Evolutionary conservation across 2,888 invertebrate species (phyloP).

Genomic region (Nebria salina): DNA sequence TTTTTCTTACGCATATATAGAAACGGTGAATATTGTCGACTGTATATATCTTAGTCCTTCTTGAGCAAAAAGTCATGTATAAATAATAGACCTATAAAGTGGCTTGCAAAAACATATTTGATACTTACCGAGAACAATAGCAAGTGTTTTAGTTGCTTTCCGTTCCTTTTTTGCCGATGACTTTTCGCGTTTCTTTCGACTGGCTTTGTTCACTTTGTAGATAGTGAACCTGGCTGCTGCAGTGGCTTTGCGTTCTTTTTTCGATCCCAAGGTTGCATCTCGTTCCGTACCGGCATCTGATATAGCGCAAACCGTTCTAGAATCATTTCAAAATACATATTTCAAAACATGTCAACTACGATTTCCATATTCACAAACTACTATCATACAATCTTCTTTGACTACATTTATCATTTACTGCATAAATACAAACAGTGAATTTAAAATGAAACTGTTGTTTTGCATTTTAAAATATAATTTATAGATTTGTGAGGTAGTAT

Average conservation of each 20-base stretch:
- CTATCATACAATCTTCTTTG: not conserved
- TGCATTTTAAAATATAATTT: too few species aligned
- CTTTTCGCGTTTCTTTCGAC: constrained; percentile 93
- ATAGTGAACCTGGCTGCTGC: constrained; percentile 85
- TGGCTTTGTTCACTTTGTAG: constrained; percentile 93
- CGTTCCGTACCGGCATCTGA: constrained; percentile 55
- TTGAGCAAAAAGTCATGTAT: too few species aligned
- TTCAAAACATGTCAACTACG: too few species aligned
- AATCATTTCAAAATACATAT: constrained; percentile 50
- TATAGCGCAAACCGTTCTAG: constrained; percentile 71
- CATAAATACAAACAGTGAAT: too few species aligned
- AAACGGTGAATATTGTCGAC: too few species aligned
- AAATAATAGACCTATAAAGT: too few species aligned
- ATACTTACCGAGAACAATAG: constrained; percentile 93
- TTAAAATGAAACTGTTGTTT: too few species aligned
- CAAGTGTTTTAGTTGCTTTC: constrained; percentile 98
- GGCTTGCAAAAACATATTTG: too few species aligned
- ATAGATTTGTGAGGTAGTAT: too few species aligned
- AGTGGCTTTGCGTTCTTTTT: constrained; percentile 79
- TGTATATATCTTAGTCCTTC: too few species aligned
- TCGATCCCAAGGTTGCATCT: constrained; percentile 66
- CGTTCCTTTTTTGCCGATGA: constrained; percentile 94
- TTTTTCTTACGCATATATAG: too few species aligned
- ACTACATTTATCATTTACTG: not conserved
- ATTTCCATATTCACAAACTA: not conserved